phyloP scores from a whole-genome alignment of 1,140 invertebrate genomes.

The Drosophila santomea region DNA sequence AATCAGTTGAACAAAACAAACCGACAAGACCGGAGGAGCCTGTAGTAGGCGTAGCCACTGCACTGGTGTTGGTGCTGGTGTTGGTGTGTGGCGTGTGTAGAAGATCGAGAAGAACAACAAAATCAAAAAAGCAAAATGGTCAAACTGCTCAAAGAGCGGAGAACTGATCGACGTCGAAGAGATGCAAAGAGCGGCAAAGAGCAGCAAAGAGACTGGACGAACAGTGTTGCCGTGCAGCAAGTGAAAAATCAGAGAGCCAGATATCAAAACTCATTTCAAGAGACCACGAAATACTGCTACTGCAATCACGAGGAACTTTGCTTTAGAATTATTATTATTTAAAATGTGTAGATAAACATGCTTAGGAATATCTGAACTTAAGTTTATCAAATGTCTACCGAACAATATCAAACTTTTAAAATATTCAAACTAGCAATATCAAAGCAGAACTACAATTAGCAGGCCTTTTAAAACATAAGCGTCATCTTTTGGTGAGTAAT shows the following conservation, averaged over 20 bases:
- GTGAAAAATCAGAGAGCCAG: background rate
- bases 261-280: slow-evolving; percentile 27
- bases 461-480: too few relatives aligned
- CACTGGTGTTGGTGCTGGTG: background rate
- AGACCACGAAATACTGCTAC: slow-evolving; percentile 42
- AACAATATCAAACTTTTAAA: too few relatives aligned
- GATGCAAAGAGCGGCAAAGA: slow-evolving; percentile 7
- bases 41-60: slow-evolving; percentile 33
- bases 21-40: slow-evolving; percentile 63
- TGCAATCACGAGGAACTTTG: too few relatives aligned
- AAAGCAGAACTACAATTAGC: too few relatives aligned
- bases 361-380: too few relatives aligned
- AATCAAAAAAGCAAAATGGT: slow-evolving; percentile 43
- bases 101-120: slow-evolving; percentile 65
- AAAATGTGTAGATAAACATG: too few relatives aligned
- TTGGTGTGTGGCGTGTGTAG: slow-evolving; percentile 41
- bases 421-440: too few relatives aligned
- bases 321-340: too few relatives aligned
- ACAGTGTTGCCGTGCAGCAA: slow-evolving; percentile 75
- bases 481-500: too few relatives aligned
- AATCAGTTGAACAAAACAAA: slow-evolving; percentile 80
- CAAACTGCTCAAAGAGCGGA: slow-evolving; percentile 19
- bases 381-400: too few relatives aligned
- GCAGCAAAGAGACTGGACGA: slow-evolving; percentile 16
- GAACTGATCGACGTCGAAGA: slow-evolving; percentile 12